Base-by-base conservation (phyloP, 2,888 invertebrate species). In the Masnerella sp. region DNA sequence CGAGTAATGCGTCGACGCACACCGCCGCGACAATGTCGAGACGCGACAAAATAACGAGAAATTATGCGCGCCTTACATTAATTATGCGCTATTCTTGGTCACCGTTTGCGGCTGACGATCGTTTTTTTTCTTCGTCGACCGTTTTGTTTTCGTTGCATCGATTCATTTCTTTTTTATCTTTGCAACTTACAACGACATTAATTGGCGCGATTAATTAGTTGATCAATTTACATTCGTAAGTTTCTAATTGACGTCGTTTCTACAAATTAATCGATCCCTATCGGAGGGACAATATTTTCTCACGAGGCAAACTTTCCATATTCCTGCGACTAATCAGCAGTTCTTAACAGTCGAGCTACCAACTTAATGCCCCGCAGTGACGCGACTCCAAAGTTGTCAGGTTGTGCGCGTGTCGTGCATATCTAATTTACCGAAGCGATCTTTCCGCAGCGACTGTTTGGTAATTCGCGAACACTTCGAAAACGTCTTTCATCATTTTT, bases 241-340 rank as follows among this genome's bases (percentile, higher is more conserved):
- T n/a, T n/a, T n/a, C n/a, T n/a, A n/a, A n/a, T n/a, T n/a, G n/a
- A n/a, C n/a, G n/a, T n/a, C n/a, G n/a, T n/a, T n/a, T n/a, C 18
- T n/a, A 2, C 38, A 32, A 4, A 15, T 47, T 28, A 14, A n/a
- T 14, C 22, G 17, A 28, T 49, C 20, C 28, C 2, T 18, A 43
- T 38, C 15, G 20, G 30, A 38, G 20, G 45, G 20, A 14, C 38
- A 17, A 32, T 12, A 14, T 58, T 58, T 40, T 38, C 12, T 8
- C 34, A 22, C 32, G 17, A 20, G 22, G 43, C 12, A 36, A 69
- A 69, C 52, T 45, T 45, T 18, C 9, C 59, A 43, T 54, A 61
- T 61, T 54, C 40, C 51, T 15, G 52, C 47, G 36, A 52, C 61
- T 69, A 69, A 69, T 69, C 61, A 69, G 49, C 69, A 62, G 69